phyloP scores from a whole-genome alignment of 2,888 invertebrate genomes.

The Drosophila koepferae region DNA sequence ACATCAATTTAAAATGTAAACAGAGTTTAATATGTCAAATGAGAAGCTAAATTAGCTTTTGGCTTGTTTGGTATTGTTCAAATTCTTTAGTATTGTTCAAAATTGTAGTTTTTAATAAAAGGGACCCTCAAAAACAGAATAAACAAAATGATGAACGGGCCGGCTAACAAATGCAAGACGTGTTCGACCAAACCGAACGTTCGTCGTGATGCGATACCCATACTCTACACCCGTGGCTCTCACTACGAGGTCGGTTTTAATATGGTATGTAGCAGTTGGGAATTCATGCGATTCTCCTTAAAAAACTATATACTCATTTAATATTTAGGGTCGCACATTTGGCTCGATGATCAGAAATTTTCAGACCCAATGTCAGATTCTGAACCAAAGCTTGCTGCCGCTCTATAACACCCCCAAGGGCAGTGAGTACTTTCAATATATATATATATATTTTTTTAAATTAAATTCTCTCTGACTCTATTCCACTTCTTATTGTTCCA shows the following conservation, averaged over 20 bases:
- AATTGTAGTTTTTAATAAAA: not conserved
- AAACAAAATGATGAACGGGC: not conserved
- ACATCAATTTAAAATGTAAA: not conserved
- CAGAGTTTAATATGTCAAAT: not conserved
- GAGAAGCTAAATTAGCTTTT: not conserved
- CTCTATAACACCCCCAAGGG: conserved; percentile 90
- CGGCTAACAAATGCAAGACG: not conserved
- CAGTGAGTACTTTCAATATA: conserved; percentile 79
- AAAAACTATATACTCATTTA: not conserved
- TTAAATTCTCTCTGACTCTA: not conserved
- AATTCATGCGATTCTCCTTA: not conserved
- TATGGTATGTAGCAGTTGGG: not conserved
- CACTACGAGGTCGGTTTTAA: conserved; percentile 10
- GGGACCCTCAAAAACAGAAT: too few species aligned
- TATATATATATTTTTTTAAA: too few species aligned
- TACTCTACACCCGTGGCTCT: conserved; percentile 4
- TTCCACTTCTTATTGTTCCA: not conserved
- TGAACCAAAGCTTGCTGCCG: conserved; percentile 89
- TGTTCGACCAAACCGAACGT: not conserved
- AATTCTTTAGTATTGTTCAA: conserved; percentile 3
- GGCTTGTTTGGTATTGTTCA: conserved; percentile 1
- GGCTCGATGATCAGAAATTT: conserved; percentile 90
- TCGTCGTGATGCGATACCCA: conserved; percentile 6
- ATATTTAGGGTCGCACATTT: conserved; percentile 91
- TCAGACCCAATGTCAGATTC: conserved; percentile 87